Conservation (phyloP, 2,113 vertebrate genomes). For the Grammomys surdaster region DNA sequence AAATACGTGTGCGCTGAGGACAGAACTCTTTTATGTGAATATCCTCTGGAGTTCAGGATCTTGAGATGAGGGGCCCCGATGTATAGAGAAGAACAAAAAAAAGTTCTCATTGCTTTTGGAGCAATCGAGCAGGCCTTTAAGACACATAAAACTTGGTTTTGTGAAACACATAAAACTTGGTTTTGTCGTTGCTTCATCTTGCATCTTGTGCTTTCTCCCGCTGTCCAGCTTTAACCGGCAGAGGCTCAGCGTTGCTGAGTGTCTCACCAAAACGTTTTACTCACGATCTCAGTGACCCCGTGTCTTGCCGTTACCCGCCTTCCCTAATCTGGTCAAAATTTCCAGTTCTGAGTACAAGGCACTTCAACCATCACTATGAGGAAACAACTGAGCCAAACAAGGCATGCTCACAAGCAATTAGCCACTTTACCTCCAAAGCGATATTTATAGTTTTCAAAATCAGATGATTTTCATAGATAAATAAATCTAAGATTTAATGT, state of each 20-base stretch:
- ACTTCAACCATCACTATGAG: not conserved
- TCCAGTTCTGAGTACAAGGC: not conserved
- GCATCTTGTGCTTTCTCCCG: not conserved
- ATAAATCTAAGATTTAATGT: slow-evolving; percentile 29
- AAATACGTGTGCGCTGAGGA: not conserved
- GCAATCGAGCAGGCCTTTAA: not conserved
- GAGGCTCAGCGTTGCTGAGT: not conserved
- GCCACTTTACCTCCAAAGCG: slow-evolving; percentile 1
- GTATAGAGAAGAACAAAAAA: not conserved
- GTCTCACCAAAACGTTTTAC: not conserved
- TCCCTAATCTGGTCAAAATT: not conserved
- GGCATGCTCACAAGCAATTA: not conserved
- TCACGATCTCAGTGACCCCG: not conserved
- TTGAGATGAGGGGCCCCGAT: too few species aligned
- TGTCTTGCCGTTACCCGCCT: not conserved
- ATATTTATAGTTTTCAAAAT: slow-evolving; percentile 5
- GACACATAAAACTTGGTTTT: slow-evolving; percentile 39
- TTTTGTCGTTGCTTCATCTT: not conserved
- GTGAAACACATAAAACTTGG: not conserved
- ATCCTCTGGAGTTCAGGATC: not conserved
- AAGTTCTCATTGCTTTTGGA: not conserved
- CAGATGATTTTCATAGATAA: slow-evolving; percentile 17
- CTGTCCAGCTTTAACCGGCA: not conserved
- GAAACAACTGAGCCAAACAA: not conserved
- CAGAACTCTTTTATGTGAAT: not conserved